Evolutionary conservation across 2,113 vertebrate genomes (phyloP).

Genomic region (mouse (Mus musculus)): GRCm39 chr3:68971001-68971500

Average conservation of each 20-base stretch:
- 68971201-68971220: neutral
- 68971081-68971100: neutral
- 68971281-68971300: constrained; percentile 48
- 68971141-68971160: neutral
- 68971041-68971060: neutral
- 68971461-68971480: neutral
- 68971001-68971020: neutral
- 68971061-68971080: neutral
- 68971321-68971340: constrained; percentile 20
- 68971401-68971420: neutral
- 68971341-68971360: neutral
- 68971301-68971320: neutral
- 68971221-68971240: neutral
- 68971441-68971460: neutral
- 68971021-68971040: neutral
- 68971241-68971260: neutral
- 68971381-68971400: constrained; percentile 16
- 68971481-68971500: constrained; percentile 63
- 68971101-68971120: neutral
- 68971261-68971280: neutral
- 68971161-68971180: neutral
- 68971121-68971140: neutral
- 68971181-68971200: neutral
- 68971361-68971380: constrained; percentile 39
- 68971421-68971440: constrained; percentile 19